Conservation (phyloP, 2,797 vertebrate genomes). For the Fundulus diaphanus region DNA sequence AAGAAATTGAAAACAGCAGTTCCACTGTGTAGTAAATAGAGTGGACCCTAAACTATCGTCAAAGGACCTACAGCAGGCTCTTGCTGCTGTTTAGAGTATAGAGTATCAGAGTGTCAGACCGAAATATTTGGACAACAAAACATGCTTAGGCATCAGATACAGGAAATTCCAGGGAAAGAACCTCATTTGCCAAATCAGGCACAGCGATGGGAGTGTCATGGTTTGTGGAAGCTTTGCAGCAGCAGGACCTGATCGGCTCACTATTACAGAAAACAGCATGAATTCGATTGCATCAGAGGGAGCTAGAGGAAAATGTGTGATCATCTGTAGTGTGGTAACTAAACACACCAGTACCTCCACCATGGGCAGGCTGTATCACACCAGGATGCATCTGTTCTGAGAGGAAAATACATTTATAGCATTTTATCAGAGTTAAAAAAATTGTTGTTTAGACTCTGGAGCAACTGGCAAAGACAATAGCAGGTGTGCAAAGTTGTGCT, state of each 20-base stretch:
- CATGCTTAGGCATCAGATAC: not conserved
- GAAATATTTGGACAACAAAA: not conserved
- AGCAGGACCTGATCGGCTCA: no score
- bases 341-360: not conserved
- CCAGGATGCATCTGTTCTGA: not conserved
- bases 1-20: no score
- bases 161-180: not conserved
- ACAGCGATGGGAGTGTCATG: not conserved
- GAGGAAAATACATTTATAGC: not conserved
- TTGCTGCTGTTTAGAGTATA: no score
- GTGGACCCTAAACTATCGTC: no score
- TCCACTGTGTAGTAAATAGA: no score
- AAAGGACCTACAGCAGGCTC: no score
- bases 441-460: slow-evolving; percentile 1
- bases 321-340: no score
- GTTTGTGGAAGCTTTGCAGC: not conserved
- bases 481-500: slow-evolving; percentile 21
- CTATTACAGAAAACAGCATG: no score
- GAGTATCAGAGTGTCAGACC: no score
- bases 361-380: not conserved
- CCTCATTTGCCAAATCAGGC: no score
- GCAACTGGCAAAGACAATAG: slow-evolving; percentile 2
- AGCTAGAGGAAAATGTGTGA: no score
- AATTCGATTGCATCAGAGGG: no score
- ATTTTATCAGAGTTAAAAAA: not conserved